A percentile compares a stretch with the other conserved stretches of the same genome.
phyloP scores from a whole-genome alignment of 1,140 invertebrate species.

The Plectrocnemia conspersa region DNA sequence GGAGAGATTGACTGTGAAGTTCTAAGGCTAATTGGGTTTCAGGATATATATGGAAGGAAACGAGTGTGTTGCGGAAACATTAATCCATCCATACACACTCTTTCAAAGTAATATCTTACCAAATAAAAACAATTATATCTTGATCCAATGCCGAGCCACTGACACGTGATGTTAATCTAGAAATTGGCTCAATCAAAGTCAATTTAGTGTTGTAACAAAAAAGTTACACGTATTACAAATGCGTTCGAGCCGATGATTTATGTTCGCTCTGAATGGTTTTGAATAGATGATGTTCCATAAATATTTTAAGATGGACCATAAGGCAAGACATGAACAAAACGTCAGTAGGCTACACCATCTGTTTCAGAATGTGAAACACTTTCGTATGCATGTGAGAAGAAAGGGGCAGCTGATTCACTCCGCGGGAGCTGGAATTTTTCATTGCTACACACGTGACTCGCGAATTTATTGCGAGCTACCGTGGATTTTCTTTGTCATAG shows the following conservation, averaged over 20 bases:
- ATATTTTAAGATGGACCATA: constrained; percentile 10
- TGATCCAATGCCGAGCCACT: no score
- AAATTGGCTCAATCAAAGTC: no score
- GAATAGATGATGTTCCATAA: constrained; percentile 19
- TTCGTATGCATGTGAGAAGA: constrained; percentile 28
- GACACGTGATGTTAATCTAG: no score
- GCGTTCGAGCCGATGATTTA: no score
- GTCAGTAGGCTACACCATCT: constrained; percentile 21
- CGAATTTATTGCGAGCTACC: no score
- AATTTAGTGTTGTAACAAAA: background rate
- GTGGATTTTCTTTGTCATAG: no score
- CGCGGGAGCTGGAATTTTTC: constrained; percentile 29
- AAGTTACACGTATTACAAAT: background rate
- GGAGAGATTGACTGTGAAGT: constrained; percentile 17
- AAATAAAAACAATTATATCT: no score
- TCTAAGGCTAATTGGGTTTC: constrained; percentile 27
- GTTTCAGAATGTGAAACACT: constrained; percentile 19
- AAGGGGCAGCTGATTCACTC: constrained; percentile 17
- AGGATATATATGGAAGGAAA: constrained; percentile 14
- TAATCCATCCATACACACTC: no score
- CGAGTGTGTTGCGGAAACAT: background rate
- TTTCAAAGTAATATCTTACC: no score
- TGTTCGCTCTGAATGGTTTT: no score
- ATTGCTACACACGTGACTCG: constrained; percentile 27
- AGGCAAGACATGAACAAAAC: constrained; percentile 22